These are phyloP conservation scores for Antennarius maculatus DNA, from an alignment of 2,797 vertebrate species.

Conservation along the genomic window DNA sequence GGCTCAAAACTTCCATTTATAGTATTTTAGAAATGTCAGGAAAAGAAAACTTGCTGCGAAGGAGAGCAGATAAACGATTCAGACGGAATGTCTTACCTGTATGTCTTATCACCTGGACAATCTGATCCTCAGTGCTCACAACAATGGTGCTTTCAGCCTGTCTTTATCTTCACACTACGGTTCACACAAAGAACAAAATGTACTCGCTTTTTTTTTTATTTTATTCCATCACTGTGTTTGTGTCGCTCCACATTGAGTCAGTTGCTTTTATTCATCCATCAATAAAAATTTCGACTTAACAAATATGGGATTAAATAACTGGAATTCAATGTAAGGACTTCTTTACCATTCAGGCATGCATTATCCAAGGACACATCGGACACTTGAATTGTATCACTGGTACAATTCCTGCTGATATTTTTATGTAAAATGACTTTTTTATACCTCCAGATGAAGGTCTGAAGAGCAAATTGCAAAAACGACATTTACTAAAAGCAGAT, in stretches of 20 bases:
- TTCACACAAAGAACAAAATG: too few relatives aligned
- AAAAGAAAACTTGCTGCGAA: background rate
- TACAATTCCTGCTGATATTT: background rate
- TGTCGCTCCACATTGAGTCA: too few relatives aligned
- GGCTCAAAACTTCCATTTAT: background rate
- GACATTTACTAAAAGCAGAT: too few relatives aligned
- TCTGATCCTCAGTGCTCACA: constrained; percentile 31
- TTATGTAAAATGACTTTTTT: background rate
- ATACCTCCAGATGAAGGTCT: background rate
- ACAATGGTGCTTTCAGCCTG: constrained; percentile 17
- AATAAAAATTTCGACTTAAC: too few relatives aligned
- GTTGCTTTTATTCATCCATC: too few relatives aligned
- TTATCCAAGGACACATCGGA: too few relatives aligned
- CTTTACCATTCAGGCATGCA: too few relatives aligned
- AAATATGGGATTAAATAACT: too few relatives aligned
- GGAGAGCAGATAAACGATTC: constrained; percentile 19
- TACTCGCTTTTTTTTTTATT: too few relatives aligned
- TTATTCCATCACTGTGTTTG: too few relatives aligned
- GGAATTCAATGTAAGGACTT: too few relatives aligned
- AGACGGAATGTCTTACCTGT: constrained; percentile 25
- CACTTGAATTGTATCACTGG: too few relatives aligned
- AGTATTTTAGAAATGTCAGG: background rate
- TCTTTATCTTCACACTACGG: constrained; percentile 11
- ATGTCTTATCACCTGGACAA: constrained; percentile 33
- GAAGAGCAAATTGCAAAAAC: background rate